Evolutionary conservation across 2,797 vertebrate species (phyloP).

Genomic region (Cryptoprocta ferox): DNA sequence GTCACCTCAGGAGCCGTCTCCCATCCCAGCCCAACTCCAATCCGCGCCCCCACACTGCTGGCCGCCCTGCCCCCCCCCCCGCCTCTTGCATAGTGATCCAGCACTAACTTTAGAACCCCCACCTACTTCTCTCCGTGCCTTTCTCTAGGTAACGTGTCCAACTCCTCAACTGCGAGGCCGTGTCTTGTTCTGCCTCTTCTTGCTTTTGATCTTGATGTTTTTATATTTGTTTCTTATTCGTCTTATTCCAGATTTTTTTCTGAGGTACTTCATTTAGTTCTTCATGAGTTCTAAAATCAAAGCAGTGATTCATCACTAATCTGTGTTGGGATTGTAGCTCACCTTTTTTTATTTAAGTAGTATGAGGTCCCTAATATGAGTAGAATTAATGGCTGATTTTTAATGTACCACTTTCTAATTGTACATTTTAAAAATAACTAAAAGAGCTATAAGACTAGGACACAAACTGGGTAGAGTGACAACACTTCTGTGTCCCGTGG

Average conservation of each 20-base stretch:
- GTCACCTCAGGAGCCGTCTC: not conserved
- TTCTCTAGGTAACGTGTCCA: not conserved
- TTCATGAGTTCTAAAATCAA: constrained; percentile 52
- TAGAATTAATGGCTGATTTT: not conserved
- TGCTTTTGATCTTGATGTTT: not conserved
- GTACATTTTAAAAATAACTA: not conserved
- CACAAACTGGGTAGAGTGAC: not conserved
- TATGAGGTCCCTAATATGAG: not conserved
- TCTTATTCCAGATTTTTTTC: not conserved
- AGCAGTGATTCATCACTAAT: not conserved
- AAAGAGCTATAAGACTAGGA: not conserved
- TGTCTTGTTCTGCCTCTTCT: not conserved
- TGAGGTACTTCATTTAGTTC: not conserved
- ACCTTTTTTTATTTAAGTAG: not conserved
- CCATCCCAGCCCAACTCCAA: not conserved
- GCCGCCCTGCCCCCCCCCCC: too few relatives aligned
- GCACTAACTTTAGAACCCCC: not conserved
- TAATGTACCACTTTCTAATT: not conserved
- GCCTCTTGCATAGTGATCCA: not conserved
- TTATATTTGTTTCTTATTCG: not conserved
- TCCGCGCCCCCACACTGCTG: not conserved
- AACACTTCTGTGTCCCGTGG: not conserved
- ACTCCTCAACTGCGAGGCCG: not conserved
- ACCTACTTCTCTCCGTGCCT: not conserved
- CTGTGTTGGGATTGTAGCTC: not conserved